Evolutionary conservation across 2,797 vertebrate species (phyloP).

Genomic region (Scolopax bukidnonensis): DNA sequence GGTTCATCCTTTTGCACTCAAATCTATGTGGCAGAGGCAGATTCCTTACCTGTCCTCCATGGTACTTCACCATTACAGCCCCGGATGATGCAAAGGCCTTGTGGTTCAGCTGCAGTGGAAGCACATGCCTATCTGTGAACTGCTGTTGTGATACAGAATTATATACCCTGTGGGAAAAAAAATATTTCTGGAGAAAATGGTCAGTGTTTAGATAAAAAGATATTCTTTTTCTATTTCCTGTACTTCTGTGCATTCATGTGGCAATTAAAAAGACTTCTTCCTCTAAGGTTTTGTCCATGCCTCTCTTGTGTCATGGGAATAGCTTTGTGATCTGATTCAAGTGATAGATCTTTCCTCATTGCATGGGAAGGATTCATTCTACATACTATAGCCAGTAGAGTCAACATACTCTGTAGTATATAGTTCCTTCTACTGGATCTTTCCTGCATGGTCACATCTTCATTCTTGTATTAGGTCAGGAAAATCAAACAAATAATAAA

Average conservation of each 20-base stretch:
- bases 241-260: not conserved
- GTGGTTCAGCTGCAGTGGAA: not conserved
- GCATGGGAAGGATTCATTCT: not conserved
- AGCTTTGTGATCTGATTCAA: not conserved
- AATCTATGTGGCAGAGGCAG: not conserved
- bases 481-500: not conserved
- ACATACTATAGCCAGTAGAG: accelerated
- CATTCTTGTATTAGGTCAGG: not conserved
- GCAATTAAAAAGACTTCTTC: not conserved
- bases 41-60: not conserved
- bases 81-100: accelerated
- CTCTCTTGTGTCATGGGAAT: accelerated
- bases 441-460: not conserved
- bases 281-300: accelerated
- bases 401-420: too few relatives aligned
- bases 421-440: not conserved
- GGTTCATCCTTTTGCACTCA: not conserved
- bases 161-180: not conserved
- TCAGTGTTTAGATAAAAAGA: not conserved
- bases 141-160: not conserved
- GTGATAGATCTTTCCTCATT: not conserved
- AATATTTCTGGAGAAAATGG: not conserved
- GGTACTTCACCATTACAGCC: not conserved
- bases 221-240: not conserved
- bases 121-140: accelerated